Percentiles rank a stretch among this genome's conserved stretches.
These are phyloP conservation scores for Planococcus citri DNA, from an alignment of 1,140 invertebrate genomes.

Conservation along the genomic window DNA sequence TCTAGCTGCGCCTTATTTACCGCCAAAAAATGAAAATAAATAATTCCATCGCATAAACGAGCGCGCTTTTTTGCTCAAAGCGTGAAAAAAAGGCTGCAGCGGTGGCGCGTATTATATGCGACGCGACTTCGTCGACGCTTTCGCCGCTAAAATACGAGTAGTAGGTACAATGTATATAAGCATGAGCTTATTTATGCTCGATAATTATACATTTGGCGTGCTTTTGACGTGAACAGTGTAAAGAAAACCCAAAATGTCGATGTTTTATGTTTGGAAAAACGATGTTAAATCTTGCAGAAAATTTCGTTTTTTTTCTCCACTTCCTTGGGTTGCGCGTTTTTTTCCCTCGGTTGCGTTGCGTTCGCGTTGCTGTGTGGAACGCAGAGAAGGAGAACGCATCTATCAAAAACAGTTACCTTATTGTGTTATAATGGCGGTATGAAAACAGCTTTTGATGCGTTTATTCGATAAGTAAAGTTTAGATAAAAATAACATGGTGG, in stretches of 20 bases:
- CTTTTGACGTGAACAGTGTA: not conserved
- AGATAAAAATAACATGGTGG: not conserved
- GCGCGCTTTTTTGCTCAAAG: no score
- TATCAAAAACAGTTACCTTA: constrained; percentile 20
- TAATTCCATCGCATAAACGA: no score
- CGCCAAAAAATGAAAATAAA: no score
- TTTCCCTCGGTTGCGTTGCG: not conserved
- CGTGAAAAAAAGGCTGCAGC: no score
- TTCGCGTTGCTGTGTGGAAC: no score
- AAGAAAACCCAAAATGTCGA: constrained; percentile 13
- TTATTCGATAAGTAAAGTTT: constrained; percentile 14
- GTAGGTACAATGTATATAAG: no score
- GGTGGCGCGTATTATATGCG: no score
- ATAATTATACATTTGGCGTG: constrained; percentile 17
- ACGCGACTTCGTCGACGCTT: no score
- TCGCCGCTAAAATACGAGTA: no score
- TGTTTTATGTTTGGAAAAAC: constrained; percentile 13
- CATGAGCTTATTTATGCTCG: not conserved
- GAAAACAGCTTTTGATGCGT: constrained; percentile 18
- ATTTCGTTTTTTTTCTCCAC: constrained; percentile 10
- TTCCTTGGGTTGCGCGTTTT: not conserved
- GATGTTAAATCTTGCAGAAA: constrained; percentile 17
- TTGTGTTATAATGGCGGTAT: constrained; percentile 18
- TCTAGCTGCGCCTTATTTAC: no score
- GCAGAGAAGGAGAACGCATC: no score